Conservation (phyloP, 2,113 vertebrate species). For the Otolemur garnettii region DNA sequence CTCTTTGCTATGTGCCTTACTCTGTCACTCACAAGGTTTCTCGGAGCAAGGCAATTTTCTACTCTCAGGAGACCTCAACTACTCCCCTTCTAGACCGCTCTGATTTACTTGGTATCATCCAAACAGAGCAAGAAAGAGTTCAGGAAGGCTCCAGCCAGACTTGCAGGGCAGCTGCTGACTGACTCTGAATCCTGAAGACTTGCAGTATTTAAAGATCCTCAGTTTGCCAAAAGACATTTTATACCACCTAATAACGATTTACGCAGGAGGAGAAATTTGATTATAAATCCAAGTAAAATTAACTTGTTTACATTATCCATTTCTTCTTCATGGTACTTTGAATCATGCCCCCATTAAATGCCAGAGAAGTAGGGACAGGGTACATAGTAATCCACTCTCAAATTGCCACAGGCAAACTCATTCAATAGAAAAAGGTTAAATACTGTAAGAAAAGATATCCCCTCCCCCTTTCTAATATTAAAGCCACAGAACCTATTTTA, state of each 20-base stretch:
- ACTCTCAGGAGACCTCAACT: background rate
- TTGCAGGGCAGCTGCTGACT: background rate
- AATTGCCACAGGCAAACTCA: slow-evolving; percentile 12
- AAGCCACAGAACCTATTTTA: background rate
- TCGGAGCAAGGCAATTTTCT: background rate
- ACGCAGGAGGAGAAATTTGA: slow-evolving; percentile 11
- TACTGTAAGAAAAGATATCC: background rate
- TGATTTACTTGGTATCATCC: slow-evolving; percentile 69
- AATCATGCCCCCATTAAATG: background rate
- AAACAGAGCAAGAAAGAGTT: slow-evolving; percentile 49
- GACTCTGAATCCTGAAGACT: background rate
- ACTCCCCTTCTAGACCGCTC: slow-evolving; percentile 38
- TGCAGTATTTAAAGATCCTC: background rate
- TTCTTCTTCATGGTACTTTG: background rate
- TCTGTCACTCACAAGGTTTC: background rate
- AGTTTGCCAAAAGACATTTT: background rate
- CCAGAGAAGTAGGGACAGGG: no score
- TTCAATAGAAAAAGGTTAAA: slow-evolving; percentile 34
- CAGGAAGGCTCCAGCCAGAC: slow-evolving; percentile 18
- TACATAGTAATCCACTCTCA: background rate
- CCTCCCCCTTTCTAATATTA: background rate
- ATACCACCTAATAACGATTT: background rate
- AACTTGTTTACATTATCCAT: background rate
- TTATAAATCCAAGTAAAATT: slow-evolving; percentile 44
- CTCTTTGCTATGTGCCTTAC: background rate